Evolutionary conservation across 2,888 invertebrate genomes (phyloP).

Genomic region (Apamea anceps): DNA sequence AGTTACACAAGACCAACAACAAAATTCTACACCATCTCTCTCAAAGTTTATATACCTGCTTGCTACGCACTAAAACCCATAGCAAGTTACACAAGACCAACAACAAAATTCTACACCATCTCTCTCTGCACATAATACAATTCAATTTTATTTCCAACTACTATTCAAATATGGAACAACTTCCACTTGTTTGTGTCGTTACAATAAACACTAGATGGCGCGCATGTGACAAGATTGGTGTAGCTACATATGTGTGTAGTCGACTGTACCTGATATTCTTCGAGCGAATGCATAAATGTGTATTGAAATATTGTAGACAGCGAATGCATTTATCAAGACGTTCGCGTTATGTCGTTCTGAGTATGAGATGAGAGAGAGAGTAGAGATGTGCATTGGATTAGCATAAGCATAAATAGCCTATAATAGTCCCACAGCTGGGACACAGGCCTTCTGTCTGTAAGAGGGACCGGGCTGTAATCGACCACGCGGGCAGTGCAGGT

Average conservation of each 20-base stretch:
- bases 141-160: conserved; percentile 21
- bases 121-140: neutral
- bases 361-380: neutral
- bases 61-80: neutral
- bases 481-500: no score
- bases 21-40: neutral
- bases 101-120: neutral
- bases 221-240: neutral
- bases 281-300: neutral
- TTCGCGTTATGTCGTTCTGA: neutral
- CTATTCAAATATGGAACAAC: conserved; percentile 16
- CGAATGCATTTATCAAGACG: neutral
- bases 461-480: no score
- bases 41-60: neutral
- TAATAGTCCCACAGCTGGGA: no score
- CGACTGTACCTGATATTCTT: conserved; percentile 8
- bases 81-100: neutral
- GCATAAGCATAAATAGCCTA: neutral
- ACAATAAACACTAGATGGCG: conserved; percentile 32
- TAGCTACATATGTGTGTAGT: conserved; percentile 8
- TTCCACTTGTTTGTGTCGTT: conserved; percentile 5
- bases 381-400: neutral
- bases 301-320: neutral
- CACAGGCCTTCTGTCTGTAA: no score
- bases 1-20: neutral